Evolutionary conservation across 2,888 invertebrate species (phyloP).

Genomic region (Nomada flava): DNA sequence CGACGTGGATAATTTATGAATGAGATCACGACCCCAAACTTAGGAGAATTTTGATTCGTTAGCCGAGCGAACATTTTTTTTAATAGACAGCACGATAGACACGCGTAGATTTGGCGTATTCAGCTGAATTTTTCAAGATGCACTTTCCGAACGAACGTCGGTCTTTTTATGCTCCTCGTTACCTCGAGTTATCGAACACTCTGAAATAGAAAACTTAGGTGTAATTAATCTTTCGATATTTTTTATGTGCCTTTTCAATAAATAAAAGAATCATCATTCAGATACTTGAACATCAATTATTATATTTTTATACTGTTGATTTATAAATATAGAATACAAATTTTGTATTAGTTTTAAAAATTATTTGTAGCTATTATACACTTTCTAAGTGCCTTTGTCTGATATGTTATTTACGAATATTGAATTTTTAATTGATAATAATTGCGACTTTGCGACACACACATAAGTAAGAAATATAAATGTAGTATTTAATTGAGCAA

Average conservation of each 20-base stretch:
- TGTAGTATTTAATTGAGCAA: constrained; percentile 52
- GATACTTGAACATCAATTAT: too few relatives aligned
- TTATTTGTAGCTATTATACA: too few relatives aligned
- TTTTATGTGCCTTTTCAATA: background rate
- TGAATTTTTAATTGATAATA: too few relatives aligned
- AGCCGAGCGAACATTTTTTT: background rate
- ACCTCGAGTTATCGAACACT: background rate
- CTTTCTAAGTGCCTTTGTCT: too few relatives aligned
- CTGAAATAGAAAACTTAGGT: background rate
- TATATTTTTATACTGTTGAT: too few relatives aligned
- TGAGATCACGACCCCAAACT: background rate
- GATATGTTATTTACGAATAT: too few relatives aligned
- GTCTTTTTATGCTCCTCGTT: background rate
- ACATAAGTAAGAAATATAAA: too few relatives aligned
- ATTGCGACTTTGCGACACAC: too few relatives aligned
- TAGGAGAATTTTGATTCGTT: background rate
- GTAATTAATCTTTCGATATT: background rate
- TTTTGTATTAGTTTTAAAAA: background rate
- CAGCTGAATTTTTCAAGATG: background rate
- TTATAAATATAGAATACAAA: too few relatives aligned
- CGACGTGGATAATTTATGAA: constrained; percentile 12
- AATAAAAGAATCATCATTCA: background rate
- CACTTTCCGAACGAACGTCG: background rate
- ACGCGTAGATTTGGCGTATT: background rate
- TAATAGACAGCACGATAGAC: background rate